Base-by-base conservation (phyloP, 2,797 vertebrate species). In the Sarcoramphus papa region DNA sequence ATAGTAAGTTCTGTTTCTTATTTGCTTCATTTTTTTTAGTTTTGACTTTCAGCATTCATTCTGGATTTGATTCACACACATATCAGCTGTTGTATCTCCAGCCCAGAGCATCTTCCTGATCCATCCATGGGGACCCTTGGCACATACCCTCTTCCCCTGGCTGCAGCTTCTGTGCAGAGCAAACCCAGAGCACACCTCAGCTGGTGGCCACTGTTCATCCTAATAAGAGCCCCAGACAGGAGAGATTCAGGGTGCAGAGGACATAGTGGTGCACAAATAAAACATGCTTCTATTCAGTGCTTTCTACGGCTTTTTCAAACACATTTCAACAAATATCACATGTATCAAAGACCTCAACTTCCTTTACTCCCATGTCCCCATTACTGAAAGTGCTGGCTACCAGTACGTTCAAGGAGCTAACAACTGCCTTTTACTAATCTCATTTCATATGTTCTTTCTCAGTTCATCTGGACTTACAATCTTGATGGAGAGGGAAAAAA, bases 141-240 rank as follows among this genome's bases (percentile, higher is more conserved):
- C 33, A 33, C 23, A 19, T 24, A 3, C 7, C 28, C 21, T 23
- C 33, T 48, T 72, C 2, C 24, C 30, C 15, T 31, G 27, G 14
- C 18, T 72, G 18, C 25, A 59, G 43, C 12, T 59, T 28, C 22
- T 28, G 8, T 12, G 22, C 35, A 67, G 28, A 33, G 11, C 8
- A 31, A 72, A 41, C 21, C 33, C 53, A n/a, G 40, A 45, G 33
- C 53, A 41, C 30, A 24, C 13, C 20, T 75, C 33, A 54, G 25
- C 47, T 90, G 65, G 20, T 2, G 10, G 51, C 19, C 51, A 31
- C 18, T 14, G 9, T 6, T 31, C 33, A 20, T 31, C 57, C 10
- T 21, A 30, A 50, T 12, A 45, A 7, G 10, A 70, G 11, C 3
- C 7, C 4, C 37, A 43, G 4, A 47, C 0, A 4, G 19, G 22